A percentile compares a stretch with the other conserved stretches of the same genome.
These are phyloP conservation scores for Drosophila kepulauana DNA, from an alignment of 1,140 invertebrate genomes.

Conservation along the genomic window DNA sequence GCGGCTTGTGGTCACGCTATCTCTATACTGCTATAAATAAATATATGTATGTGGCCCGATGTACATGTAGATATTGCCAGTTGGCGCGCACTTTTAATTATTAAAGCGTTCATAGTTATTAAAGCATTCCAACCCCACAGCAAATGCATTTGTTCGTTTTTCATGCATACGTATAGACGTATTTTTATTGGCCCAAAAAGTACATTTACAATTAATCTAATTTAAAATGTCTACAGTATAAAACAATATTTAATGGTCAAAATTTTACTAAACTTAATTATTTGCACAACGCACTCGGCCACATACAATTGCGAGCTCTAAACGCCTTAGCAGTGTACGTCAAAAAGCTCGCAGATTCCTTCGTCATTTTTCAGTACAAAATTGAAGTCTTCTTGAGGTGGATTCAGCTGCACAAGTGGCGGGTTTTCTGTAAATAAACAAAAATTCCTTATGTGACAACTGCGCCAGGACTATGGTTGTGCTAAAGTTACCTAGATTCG, in stretches of 20 bases:
- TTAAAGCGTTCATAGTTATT: no score
- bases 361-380: conserved; percentile 78
- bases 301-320: conserved; percentile 48
- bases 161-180: conserved; percentile 17
- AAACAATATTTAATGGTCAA: conserved; percentile 84
- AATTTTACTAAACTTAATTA: conserved; percentile 78
- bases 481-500: conserved; percentile 65
- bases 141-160: not conserved
- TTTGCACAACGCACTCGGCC: conserved; percentile 80
- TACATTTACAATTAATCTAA: conserved; percentile 73
- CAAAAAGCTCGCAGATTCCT: conserved; percentile 82
- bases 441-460: not conserved
- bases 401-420: conserved; percentile 77
- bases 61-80: no score
- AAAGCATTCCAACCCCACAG: no score
- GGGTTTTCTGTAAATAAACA: conserved; percentile 70
- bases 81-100: not conserved
- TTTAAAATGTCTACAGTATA: conserved; percentile 68
- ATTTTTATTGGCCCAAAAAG: conserved; percentile 67
- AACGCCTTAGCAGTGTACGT: conserved; percentile 70
- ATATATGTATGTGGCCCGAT: no score
- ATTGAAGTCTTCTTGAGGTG: conserved; percentile 79
- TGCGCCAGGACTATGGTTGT: no score
- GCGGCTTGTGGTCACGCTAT: no score
- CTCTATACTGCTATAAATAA: no score